Evolutionary conservation across 2,113 vertebrate species (phyloP), one percentile per base, ranked within the genome.

Genomic region (Pholis gunnellus): DNA sequence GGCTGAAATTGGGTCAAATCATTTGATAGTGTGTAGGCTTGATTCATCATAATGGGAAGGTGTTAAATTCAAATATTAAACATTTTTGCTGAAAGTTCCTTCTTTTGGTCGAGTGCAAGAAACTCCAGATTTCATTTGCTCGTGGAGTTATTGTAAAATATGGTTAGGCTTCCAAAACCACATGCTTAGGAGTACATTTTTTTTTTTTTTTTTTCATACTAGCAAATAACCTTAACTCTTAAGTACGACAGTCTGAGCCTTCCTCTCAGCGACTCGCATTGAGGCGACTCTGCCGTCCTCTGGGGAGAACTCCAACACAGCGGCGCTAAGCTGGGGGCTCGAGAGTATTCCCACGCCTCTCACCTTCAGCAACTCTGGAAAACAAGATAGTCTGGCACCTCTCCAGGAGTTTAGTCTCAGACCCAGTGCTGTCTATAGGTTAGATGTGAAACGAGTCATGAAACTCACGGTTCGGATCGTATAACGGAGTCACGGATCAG

Each of bases 1-100:
- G 57, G 56, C 57, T 34, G 29, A 72, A 90, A 85, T 3, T 85
- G 36, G 70, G 81, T 83, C 56, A 64, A 67, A 72, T 66, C 31
- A 56, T 81, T 84, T 82, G 71, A 67, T 72, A 9, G 27, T 50
- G 36, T 42, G n/a, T 48, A 27, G 64, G 59, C 22, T 44, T 76
- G 54, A 84, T 80, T 87, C 48, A 75, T 82, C 66, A 72, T 60
- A 38, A 73, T 22, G 17, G 22, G 13, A 57, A n/a, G 13, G 22
- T 75, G 38, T 63, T 72, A 31, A 65, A 48, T 63, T 71, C 22
- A 72, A 71, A 73, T 57, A 66, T 72, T 27, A 75, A 79, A 38
- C 27, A 42, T 65, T 57, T 57, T 78, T 65, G 1, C 36, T 75
- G 25, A 64, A 50, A 78, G 57, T 56, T 75, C 4, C 7, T 46